These are phyloP conservation scores for Pogonus chalceus DNA, from an alignment of 1,140 invertebrate species.

Conservation along the genomic window DNA sequence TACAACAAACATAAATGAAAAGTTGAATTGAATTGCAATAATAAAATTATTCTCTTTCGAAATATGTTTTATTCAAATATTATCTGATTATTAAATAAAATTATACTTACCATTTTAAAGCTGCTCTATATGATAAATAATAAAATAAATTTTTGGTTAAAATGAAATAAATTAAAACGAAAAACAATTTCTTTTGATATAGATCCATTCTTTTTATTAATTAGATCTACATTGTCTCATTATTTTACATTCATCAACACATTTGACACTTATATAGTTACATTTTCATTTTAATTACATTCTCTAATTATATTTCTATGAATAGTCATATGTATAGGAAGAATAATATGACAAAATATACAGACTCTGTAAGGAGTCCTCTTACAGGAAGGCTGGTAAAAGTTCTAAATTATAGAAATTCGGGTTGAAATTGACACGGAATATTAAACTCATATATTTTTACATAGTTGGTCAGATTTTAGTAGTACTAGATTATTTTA, in stretches of 20 bases:
- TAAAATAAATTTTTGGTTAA: too few species aligned
- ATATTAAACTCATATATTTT: not conserved
- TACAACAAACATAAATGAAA: too few species aligned
- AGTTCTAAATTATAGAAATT: not conserved
- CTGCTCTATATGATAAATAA: too few species aligned
- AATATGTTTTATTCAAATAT: too few species aligned
- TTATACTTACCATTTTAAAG: too few species aligned
- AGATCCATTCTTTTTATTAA: slow-evolving; percentile 4
- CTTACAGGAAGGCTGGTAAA: not conserved
- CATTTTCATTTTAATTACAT: not conserved
- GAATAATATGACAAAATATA: slow-evolving; percentile 7
- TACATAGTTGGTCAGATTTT: not conserved
- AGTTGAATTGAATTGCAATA: too few species aligned
- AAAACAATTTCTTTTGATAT: not conserved
- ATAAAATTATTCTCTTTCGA: too few species aligned
- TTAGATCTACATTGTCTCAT: slow-evolving; percentile 4
- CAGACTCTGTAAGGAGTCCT: not conserved
- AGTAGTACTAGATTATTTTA: too few species aligned
- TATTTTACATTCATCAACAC: slow-evolving; percentile 2
- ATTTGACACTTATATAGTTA: slow-evolving; percentile 3
- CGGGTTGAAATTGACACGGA: slow-evolving; percentile 1
- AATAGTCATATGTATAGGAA: slow-evolving; percentile 3
- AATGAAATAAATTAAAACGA: not conserved
- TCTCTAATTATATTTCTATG: slow-evolving; percentile 1
- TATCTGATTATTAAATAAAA: too few species aligned